Evolutionary conservation across 2,888 invertebrate species (phyloP).

Genomic region (Drosophila anomalata): DNA sequence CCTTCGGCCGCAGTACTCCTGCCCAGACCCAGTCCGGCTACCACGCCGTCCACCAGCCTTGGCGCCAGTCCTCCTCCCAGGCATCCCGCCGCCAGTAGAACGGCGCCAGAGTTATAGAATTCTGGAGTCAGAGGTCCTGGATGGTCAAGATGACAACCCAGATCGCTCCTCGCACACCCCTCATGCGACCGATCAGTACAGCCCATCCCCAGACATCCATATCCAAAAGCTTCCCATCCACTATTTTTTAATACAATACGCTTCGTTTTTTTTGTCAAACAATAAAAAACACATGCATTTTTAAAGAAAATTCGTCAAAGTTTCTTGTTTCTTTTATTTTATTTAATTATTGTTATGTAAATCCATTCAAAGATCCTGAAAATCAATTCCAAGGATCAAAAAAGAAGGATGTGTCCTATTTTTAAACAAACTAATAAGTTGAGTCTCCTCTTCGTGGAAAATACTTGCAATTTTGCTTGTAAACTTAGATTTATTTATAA

Average conservation of each 20-base stretch:
- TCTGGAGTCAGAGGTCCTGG: constrained; percentile 1
- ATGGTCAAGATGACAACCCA: constrained; percentile 4
- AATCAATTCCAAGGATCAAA: background rate
- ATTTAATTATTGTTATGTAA: background rate
- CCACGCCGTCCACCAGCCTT: constrained; percentile 59
- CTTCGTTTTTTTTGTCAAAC: constrained; percentile 2
- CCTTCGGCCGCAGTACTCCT: constrained; percentile 77
- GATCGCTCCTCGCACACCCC: constrained; percentile 7
- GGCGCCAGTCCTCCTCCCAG: constrained; percentile 24
- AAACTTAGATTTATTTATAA: constrained; percentile 42
- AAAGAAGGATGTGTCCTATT: background rate
- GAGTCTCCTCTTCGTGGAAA: background rate
- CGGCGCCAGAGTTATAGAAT: background rate
- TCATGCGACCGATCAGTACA: constrained; percentile 3
- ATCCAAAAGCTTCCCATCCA: background rate
- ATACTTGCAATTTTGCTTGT: constrained; percentile 16
- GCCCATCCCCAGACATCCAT: background rate
- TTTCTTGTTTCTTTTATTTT: background rate
- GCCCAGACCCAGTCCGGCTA: constrained; percentile 73
- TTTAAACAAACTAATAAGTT: background rate
- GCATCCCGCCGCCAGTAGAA: constrained; percentile 4
- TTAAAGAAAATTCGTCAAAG: background rate
- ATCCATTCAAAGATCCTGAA: too few relatives aligned
- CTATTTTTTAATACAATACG: background rate
- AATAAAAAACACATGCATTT: constrained; percentile 8